Base-by-base conservation (phyloP, 2,113 vertebrate species). In the Nematolebias whitei region DNA sequence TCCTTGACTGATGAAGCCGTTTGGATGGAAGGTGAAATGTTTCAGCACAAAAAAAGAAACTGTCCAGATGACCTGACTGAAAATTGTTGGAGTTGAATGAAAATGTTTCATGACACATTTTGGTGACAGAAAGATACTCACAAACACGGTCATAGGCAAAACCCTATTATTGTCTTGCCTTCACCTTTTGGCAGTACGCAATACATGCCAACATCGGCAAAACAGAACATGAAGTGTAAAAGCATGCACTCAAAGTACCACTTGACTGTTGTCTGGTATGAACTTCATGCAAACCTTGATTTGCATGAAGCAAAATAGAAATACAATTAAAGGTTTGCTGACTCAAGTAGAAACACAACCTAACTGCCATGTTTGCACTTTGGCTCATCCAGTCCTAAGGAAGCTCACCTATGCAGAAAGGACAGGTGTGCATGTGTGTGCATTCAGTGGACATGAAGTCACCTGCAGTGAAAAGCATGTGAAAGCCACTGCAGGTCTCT, bases 381-480 rank as follows among this genome's bases (percentile, higher is more conserved):
- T 57, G 58, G 60, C 29, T 77, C 44, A 62, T 66, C 14, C 7
- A n/a, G 43, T 61, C 48, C 45, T 57, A 52, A 67, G 43, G 49
- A 68, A 65, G 57, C 75, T 81, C 85, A 90, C 85, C 87, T 91
- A 85, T 87, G 76, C 62, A 73, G 29, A 62, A 57, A 53, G 76
- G 76, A 89, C 89, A 92, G 91, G 88, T 91, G 91, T 82, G 85
- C 80, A 12, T 71, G 63, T 50, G 72, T 55, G 68, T 45, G 60
- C 65, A 80, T 63, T 67, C 66, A 68, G 67, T 72, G 74, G 66
- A 40, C 59, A 78, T n/a, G n/a, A 68, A 75, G 75, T 56, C 49
- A 67, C 60, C 67, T 55, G 62, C 35, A 59, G 53, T 23, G 45
- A 92, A 92, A 87, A 70, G 89, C 91, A 87, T 78, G 84, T 71